Conservation (phyloP, 2,113 vertebrate genomes). For the Mirza zaza region DNA sequence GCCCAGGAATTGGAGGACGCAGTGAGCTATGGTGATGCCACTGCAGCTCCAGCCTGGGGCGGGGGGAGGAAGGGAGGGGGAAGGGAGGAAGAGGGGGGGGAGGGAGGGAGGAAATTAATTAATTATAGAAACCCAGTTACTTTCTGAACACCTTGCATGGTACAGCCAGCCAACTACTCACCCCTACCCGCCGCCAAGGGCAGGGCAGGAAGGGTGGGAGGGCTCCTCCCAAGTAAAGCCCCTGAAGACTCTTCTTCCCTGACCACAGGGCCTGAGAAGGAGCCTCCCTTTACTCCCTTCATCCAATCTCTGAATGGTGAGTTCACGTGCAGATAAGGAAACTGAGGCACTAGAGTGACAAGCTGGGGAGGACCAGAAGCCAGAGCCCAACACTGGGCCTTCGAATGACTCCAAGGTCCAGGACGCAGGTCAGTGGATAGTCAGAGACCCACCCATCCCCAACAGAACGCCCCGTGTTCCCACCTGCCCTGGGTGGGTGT, state of each 20-base stretch:
- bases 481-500: neutral
- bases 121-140: neutral
- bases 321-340: neutral
- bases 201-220: neutral
- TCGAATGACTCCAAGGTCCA: neutral
- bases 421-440: neutral
- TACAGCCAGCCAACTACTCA: neutral
- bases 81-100: too few relatives aligned
- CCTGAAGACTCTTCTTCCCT: neutral
- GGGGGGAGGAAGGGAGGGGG: too few relatives aligned
- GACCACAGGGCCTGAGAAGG: neutral
- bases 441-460: neutral
- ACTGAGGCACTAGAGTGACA: neutral
- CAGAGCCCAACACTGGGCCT: neutral
- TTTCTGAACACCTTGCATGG: neutral
- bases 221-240: neutral
- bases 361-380: neutral
- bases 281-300: neutral
- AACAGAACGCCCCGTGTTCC: neutral
- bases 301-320: neutral
- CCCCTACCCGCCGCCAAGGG: neutral
- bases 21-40: too few relatives aligned
- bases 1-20: too few relatives aligned
- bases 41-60: too few relatives aligned
- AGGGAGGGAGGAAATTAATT: neutral